Percentiles rank a stretch among this genome's conserved stretches.
Evolutionary conservation across 1,140 invertebrate genomes (phyloP).

Genomic region (Bombus waltoni): DNA sequence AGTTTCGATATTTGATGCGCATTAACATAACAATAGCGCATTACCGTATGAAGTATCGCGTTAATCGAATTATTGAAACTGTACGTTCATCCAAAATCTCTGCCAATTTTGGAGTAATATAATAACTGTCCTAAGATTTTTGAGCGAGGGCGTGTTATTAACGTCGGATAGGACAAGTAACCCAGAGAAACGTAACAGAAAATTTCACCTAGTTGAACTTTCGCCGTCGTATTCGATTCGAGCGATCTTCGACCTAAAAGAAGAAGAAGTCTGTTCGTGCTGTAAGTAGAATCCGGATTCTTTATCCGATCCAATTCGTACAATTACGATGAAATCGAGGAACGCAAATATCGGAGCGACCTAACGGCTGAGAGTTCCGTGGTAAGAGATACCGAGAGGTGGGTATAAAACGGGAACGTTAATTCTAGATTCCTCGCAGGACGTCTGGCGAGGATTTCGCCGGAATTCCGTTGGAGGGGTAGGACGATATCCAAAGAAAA

Average conservation of each 20-base stretch:
- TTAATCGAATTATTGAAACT: too few relatives aligned
- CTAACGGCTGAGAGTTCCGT: constrained; percentile 23
- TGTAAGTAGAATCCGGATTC: constrained; percentile 14
- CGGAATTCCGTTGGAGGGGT: not conserved
- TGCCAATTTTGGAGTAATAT: not conserved
- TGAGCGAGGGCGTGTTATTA: not conserved
- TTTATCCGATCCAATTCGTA: constrained; percentile 47
- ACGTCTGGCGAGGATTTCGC: constrained; percentile 45
- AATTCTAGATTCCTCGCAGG: constrained; percentile 52
- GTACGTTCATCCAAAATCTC: too few relatives aligned
- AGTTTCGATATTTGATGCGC: too few relatives aligned
- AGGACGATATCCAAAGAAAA: constrained; percentile 23
- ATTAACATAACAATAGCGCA: too few relatives aligned
- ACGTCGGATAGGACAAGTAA: not conserved
- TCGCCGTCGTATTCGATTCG: too few relatives aligned
- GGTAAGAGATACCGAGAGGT: constrained; percentile 39
- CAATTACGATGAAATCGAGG: constrained; percentile 50
- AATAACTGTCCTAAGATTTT: not conserved
- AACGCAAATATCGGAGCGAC: constrained; percentile 49
- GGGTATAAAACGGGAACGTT: constrained; percentile 38
- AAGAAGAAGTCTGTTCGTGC: constrained; percentile 14
- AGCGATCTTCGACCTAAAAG: not conserved
- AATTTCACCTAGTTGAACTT: not conserved
- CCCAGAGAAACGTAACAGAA: not conserved
- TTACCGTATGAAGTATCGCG: too few relatives aligned